Conservation (phyloP, 2,888 invertebrate genomes). For the Blastobasis adustella region DNA sequence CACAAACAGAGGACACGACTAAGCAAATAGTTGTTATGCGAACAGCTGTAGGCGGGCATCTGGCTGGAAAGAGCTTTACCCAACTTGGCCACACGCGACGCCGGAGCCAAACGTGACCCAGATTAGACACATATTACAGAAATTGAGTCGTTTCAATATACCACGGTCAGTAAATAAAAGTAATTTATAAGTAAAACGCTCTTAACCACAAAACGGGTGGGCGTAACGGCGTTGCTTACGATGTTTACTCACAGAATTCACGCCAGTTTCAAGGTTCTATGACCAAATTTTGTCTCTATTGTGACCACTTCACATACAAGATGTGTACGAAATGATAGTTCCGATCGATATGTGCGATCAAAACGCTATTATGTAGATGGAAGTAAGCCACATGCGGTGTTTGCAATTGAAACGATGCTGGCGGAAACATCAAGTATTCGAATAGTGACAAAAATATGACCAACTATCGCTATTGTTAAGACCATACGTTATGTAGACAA, state of each 20-base stretch:
- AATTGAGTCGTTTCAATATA: conserved; percentile 1
- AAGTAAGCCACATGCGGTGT: conserved; percentile 14
- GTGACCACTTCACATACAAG: background rate
- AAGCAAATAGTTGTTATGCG: conserved; percentile 22
- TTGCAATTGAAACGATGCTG: conserved; percentile 18
- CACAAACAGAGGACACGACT: conserved; percentile 15
- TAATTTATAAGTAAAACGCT: background rate
- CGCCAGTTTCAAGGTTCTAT: conserved; percentile 4
- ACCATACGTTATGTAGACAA: too few relatives aligned
- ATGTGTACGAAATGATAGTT: background rate
- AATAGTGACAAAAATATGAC: too few relatives aligned
- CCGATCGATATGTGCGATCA: conserved; percentile 19
- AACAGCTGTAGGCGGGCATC: conserved; percentile 34
- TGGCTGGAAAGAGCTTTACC: conserved; percentile 29
- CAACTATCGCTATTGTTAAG: too few relatives aligned
- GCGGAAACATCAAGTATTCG: too few relatives aligned
- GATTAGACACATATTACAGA: conserved; percentile 15
- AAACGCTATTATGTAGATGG: conserved; percentile 33
- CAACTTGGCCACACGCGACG: conserved; percentile 32
- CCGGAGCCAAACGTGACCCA: conserved; percentile 25
- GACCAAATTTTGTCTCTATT: conserved; percentile 1
- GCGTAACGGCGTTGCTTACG: conserved; percentile 17
- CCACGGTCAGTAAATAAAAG: conserved; percentile 2
- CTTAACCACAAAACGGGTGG: conserved; percentile 9
- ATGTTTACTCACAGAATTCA: conserved; percentile 8